Evolutionary conservation across 1,140 invertebrate genomes (phyloP).

Genomic region (Ladona fulva): DNA sequence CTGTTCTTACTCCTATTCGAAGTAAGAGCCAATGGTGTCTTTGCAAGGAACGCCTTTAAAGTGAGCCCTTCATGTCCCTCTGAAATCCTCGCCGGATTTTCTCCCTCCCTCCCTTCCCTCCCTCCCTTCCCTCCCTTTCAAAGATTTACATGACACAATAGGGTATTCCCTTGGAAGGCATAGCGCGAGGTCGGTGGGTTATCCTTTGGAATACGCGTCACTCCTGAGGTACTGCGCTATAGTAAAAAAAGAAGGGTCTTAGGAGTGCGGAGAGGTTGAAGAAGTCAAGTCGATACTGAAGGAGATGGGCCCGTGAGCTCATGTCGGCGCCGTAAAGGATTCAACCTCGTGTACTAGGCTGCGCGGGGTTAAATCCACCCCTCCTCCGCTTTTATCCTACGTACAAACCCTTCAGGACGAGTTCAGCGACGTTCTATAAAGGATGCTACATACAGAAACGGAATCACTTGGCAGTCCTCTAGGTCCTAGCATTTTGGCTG

Average conservation of each 20-base stretch:
- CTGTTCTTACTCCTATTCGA: no score
- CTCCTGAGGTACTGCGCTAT: no score
- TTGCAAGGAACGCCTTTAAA: background rate
- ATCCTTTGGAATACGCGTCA: no score
- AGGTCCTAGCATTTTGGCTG: no score
- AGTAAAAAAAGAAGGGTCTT: no score
- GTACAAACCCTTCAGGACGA: no score
- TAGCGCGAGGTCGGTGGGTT: background rate
- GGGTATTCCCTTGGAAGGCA: background rate
- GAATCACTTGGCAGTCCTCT: no score
- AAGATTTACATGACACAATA: constrained; percentile 2
- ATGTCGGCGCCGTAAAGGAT: background rate
- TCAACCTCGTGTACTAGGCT: no score
- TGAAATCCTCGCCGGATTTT: background rate
- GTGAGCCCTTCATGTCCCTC: background rate
- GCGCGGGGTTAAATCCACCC: no score
- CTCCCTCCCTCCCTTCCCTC: background rate
- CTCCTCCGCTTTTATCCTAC: no score
- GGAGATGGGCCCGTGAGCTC: background rate
- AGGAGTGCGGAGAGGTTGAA: background rate
- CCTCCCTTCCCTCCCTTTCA: background rate
- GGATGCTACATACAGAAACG: no score
- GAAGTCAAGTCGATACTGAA: background rate
- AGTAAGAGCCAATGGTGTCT: background rate
- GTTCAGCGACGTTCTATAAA: no score